Conservation (phyloP, 2,797 vertebrate species). For the Gallinago solitaria region DNA sequence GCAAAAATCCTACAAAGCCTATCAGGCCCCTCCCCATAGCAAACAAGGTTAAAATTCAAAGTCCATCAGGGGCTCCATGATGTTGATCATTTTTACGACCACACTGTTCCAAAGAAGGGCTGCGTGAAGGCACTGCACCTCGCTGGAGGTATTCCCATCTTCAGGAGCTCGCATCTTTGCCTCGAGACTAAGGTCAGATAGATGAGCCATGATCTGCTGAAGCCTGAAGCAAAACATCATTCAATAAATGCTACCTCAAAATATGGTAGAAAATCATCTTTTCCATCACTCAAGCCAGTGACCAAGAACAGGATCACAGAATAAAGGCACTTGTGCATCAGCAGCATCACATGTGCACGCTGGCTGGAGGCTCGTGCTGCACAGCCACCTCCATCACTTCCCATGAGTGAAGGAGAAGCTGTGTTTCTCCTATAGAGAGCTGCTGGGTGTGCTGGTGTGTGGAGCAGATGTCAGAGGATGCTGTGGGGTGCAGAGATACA, state of each 20-base stretch:
- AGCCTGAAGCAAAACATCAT: neutral
- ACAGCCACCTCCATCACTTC: fast-evolving
- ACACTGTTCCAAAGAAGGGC: neutral
- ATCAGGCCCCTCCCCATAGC: neutral
- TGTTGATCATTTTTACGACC: neutral
- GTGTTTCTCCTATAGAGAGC: neutral
- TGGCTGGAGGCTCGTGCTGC: neutral
- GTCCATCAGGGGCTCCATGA: neutral
- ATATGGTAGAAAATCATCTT: neutral
- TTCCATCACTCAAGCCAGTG: neutral
- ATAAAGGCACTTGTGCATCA: neutral
- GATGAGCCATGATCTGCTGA: fast-evolving
- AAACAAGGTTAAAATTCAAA: conserved; percentile 1
- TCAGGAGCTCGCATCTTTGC: neutral
- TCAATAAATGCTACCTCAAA: neutral
- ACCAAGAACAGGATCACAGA: neutral
- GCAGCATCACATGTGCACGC: fast-evolving
- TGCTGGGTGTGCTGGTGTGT: neutral
- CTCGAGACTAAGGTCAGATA: neutral
- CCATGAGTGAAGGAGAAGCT: no score
- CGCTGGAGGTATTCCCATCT: neutral
- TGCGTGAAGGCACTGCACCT: neutral
- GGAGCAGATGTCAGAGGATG: neutral
- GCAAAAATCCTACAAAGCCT: neutral
- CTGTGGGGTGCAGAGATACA: neutral